Conservation (phyloP, 2,888 invertebrate species). For the Oxycera nigricornis region DNA sequence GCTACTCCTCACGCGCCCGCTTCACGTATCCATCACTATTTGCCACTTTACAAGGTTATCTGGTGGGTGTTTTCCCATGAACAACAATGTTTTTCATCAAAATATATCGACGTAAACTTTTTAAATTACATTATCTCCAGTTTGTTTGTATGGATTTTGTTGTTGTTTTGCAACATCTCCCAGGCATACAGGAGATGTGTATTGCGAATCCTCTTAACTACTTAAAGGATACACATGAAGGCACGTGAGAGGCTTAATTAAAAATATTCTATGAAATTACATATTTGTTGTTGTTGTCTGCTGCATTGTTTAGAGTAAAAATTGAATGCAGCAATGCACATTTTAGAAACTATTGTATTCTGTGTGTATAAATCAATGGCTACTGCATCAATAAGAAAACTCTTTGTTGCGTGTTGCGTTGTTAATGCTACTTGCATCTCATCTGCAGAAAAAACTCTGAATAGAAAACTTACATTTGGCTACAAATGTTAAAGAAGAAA, state of each 20-base stretch:
- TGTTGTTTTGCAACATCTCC: background rate
- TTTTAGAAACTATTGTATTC: too few relatives aligned
- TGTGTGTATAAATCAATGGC: too few relatives aligned
- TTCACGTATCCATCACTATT: background rate
- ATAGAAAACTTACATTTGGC: too few relatives aligned
- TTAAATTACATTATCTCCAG: conserved; percentile 38
- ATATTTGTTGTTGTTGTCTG: too few relatives aligned
- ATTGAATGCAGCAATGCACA: too few relatives aligned
- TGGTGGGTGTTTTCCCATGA: conserved; percentile 17
- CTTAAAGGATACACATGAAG: conserved; percentile 2
- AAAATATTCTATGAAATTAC: conserved; percentile 11
- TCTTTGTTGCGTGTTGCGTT: too few relatives aligned
- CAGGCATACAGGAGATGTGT: background rate
- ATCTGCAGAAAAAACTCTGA: too few relatives aligned
- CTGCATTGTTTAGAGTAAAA: too few relatives aligned
- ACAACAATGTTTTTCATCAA: conserved; percentile 19
- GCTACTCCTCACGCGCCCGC: conserved; percentile 8
- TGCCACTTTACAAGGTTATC: conserved; percentile 9
- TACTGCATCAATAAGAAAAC: too few relatives aligned
- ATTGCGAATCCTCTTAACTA: conserved; percentile 23
- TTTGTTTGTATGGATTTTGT: conserved; percentile 14
- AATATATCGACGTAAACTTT: conserved; percentile 34
- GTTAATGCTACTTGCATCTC: too few relatives aligned
- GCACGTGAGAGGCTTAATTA: conserved; percentile 25
- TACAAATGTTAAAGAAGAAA: too few relatives aligned